phyloP scores from a whole-genome alignment of 2,888 invertebrate species.

The Branchinecta sandiegonensis region DNA sequence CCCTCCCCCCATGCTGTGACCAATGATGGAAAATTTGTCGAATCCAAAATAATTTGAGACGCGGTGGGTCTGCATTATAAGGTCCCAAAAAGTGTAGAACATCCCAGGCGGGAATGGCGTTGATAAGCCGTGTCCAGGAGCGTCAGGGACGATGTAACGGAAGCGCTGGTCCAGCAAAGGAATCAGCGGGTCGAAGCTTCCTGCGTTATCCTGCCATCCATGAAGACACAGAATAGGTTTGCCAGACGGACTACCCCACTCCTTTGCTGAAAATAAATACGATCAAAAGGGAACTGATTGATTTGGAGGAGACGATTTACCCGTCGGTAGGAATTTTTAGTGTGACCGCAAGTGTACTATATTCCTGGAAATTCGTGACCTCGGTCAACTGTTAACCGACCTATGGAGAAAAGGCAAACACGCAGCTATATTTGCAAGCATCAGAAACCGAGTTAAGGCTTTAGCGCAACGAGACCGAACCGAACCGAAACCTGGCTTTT shows the following conservation, averaged over 20 bases:
- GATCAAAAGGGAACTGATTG: no score
- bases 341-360: no score
- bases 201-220: constrained; percentile 26
- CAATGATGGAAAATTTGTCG: constrained; percentile 27
- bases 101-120: constrained; percentile 25
- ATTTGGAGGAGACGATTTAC: no score
- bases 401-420: no score
- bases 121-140: constrained; percentile 25
- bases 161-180: constrained; percentile 21
- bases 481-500: no score
- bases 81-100: constrained; percentile 21
- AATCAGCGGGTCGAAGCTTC: constrained; percentile 24
- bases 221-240: constrained; percentile 24
- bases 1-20: constrained; percentile 33
- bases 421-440: no score
- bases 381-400: no score
- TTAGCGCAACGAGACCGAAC: no score
- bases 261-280: constrained; percentile 17
- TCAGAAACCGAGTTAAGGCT: no score
- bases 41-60: constrained; percentile 22
- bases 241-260: constrained; percentile 20
- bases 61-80: constrained; percentile 20
- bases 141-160: constrained; percentile 25
- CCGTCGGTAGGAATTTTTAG: no score
- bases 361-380: no score